Evolutionary conservation across 2,797 vertebrate species (phyloP).

Genomic region (Xenentodon cancila): DNA sequence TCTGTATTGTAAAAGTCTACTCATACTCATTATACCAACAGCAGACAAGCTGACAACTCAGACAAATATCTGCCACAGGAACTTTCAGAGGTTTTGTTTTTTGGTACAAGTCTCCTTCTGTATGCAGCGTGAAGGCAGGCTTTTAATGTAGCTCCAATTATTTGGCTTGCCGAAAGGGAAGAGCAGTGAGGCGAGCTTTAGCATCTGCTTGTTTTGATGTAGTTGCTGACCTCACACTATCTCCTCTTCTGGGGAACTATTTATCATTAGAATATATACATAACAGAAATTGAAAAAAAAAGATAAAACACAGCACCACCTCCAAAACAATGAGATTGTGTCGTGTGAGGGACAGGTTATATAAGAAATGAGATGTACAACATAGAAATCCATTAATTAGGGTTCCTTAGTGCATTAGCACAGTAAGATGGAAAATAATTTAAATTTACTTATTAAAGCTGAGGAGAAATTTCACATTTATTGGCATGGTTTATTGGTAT

Average conservation of each 20-base stretch:
- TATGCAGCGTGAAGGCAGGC: constrained; percentile 45
- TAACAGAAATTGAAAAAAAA: constrained; percentile 11
- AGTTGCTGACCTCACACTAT: constrained; percentile 59
- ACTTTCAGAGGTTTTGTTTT: constrained; percentile 16
- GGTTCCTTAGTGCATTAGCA: neutral
- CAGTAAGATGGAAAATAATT: neutral
- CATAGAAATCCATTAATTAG: too few relatives aligned
- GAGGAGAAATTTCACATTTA: neutral
- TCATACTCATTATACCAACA: neutral
- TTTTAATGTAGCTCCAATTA: constrained; percentile 69
- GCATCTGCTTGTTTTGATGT: constrained; percentile 68
- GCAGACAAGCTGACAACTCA: constrained; percentile 23
- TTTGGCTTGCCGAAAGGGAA: constrained; percentile 63
- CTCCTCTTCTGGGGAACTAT: constrained; percentile 48
- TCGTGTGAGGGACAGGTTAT: constrained; percentile 6
- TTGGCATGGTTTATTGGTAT: neutral
- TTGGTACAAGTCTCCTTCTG: constrained; percentile 15
- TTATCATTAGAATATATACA: constrained; percentile 54
- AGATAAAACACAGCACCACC: neutral
- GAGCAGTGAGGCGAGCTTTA: constrained; percentile 62
- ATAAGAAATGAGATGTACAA: constrained; percentile 1
- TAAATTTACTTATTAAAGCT: neutral
- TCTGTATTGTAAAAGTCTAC: too few relatives aligned
- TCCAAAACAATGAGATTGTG: neutral
- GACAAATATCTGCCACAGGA: constrained; percentile 30